These are phyloP conservation scores for Cacoxenus indagator DNA, from an alignment of 2,888 invertebrate species.

Conservation along the genomic window DNA sequence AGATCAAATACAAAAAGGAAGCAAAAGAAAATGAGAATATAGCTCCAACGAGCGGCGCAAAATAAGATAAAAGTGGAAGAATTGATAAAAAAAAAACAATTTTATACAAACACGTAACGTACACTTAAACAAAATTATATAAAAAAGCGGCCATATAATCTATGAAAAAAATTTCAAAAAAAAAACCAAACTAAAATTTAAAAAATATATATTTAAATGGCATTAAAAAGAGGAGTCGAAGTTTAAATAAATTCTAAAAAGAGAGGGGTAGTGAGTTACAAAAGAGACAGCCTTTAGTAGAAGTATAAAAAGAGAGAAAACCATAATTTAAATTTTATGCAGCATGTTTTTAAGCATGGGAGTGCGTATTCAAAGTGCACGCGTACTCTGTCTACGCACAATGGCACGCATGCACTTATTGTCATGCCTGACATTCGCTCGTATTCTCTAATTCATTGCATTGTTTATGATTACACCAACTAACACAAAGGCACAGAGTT, in stretches of 20 bases:
- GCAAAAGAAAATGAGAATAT: not conserved
- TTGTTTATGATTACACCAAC: no score
- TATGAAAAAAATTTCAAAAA: not conserved
- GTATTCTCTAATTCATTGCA: no score
- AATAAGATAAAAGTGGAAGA: not conserved
- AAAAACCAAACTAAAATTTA: not conserved
- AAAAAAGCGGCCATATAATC: constrained; percentile 4
- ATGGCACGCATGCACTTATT: no score
- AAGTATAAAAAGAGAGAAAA: no score
- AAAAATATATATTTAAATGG: not conserved
- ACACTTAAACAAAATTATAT: not conserved
- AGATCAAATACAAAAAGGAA: constrained; percentile 25
- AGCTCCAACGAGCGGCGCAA: not conserved
- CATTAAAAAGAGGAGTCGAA: not conserved
- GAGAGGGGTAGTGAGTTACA: no score
- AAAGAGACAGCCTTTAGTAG: no score
- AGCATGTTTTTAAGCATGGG: no score
- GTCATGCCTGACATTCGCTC: no score
- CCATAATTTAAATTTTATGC: no score
- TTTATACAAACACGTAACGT: not conserved
- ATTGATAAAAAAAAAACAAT: not conserved
- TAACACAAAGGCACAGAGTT: no score
- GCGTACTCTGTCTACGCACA: no score
- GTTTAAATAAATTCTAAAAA: not conserved
- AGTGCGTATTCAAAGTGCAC: no score